Percentiles rank a stretch among this genome's conserved stretches.
These are phyloP conservation scores for Dinoponera quadriceps DNA, from an alignment of 1,140 invertebrate genomes.

Conservation along the genomic window DNA sequence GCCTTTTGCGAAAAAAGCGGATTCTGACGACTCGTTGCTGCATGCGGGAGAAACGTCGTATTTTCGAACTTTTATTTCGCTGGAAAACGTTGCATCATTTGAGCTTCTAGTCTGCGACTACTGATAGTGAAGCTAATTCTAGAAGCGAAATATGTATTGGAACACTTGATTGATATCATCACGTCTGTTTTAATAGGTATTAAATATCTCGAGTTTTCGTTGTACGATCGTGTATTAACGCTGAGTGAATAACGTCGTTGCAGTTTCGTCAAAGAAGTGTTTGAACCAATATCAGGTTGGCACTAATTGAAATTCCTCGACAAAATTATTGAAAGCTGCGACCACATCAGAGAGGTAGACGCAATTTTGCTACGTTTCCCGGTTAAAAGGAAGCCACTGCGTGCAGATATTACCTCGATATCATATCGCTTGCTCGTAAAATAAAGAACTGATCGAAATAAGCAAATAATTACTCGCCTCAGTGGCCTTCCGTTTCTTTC, in stretches of 20 bases:
- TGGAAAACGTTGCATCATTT: too few relatives aligned
- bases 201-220: constrained; percentile 23
- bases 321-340: constrained; percentile 75
- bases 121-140: not conserved
- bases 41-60: too few relatives aligned
- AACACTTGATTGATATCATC: constrained; percentile 11
- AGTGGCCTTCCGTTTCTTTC: not conserved
- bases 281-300: constrained; percentile 36
- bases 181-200: not conserved
- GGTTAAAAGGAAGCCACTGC: constrained; percentile 38
- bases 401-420: constrained; percentile 42
- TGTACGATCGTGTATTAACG: not conserved
- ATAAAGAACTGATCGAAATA: constrained; percentile 8
- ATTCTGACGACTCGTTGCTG: too few relatives aligned
- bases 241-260: not conserved
- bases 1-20: not conserved
- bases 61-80: too few relatives aligned
- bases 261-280: constrained; percentile 42
- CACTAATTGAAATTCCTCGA: constrained; percentile 77
- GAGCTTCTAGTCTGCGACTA: not conserved
- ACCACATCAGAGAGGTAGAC: constrained; percentile 59
- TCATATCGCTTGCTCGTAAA: constrained; percentile 34
- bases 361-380: constrained; percentile 62
- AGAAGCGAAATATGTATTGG: not conserved
- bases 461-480: not conserved